phyloP scores from a whole-genome alignment of 2,113 vertebrate species.

The Phalacrocorax pelagicus region DNA sequence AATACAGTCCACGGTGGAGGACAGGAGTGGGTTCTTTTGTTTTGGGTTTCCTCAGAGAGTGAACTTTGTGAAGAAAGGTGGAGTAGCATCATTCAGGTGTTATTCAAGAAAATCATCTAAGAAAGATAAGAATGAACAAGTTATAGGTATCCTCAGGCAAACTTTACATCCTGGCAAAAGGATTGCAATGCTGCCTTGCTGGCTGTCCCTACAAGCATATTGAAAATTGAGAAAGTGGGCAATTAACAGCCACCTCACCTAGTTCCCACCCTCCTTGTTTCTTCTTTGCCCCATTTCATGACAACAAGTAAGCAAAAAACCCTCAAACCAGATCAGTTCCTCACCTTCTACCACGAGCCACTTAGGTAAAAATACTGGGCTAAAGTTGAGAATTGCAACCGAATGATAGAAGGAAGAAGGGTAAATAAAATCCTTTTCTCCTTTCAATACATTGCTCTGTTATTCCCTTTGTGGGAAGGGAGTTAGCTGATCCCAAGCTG shows the following conservation, averaged over 20 bases:
- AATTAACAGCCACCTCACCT: background rate
- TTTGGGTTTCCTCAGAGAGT: background rate
- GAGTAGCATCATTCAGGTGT: background rate
- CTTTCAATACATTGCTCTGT: background rate
- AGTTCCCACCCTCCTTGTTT: background rate
- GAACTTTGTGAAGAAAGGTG: background rate
- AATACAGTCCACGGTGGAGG: background rate
- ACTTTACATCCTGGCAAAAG: background rate
- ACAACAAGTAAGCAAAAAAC: background rate
- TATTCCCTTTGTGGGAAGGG: background rate
- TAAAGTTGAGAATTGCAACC: background rate
- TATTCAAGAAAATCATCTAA: background rate
- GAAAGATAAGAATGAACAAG: background rate
- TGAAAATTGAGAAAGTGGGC: background rate
- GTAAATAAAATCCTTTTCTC: background rate
- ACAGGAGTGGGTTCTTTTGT: background rate
- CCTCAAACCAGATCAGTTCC: background rate
- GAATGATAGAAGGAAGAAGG: background rate
- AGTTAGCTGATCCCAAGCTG: background rate
- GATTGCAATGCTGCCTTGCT: background rate
- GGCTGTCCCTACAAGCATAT: fast-evolving
- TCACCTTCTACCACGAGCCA: background rate
- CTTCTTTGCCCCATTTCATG: background rate
- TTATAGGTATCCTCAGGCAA: background rate
- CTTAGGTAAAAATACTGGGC: fast-evolving